Percentiles rank a stretch among this genome's conserved stretches.
Conservation (phyloP, 1,140 invertebrate genomes). For the Ips typographus region DNA sequence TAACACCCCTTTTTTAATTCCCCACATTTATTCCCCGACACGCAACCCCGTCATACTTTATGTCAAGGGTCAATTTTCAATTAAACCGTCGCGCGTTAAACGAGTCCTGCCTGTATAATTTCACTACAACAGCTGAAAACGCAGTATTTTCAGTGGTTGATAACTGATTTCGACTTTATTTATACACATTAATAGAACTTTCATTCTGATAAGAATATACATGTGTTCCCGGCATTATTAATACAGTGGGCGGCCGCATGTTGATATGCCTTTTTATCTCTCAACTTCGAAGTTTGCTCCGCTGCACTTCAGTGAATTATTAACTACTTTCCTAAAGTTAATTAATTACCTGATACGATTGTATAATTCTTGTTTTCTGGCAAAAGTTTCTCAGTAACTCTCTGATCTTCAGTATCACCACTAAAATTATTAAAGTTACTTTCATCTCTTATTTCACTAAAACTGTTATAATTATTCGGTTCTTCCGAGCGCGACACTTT, state of each 20-base stretch:
- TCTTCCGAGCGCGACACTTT: slow-evolving; percentile 31
- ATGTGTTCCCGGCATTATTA: background rate
- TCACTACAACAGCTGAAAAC: background rate
- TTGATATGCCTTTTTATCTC: too few relatives aligned
- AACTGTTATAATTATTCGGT: slow-evolving; percentile 31
- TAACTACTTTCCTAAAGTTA: background rate
- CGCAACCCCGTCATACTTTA: background rate
- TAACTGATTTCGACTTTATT: background rate
- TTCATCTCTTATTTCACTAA: slow-evolving; percentile 27
- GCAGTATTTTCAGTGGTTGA: background rate
- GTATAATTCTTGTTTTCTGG: slow-evolving; percentile 12
- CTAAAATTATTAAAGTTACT: slow-evolving; percentile 23
- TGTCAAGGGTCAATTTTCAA: background rate
- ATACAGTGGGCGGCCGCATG: background rate
- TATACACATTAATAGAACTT: background rate
- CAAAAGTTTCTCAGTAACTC: slow-evolving; percentile 31
- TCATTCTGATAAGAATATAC: background rate
- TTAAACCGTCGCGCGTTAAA: background rate
- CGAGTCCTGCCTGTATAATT: background rate
- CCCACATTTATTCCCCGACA: slow-evolving; percentile 5
- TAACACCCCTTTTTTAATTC: slow-evolving; percentile 1
- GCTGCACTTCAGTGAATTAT: too few relatives aligned
- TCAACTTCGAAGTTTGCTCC: too few relatives aligned
- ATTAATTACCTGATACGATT: background rate
- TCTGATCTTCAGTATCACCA: slow-evolving; percentile 19